phyloP scores from a whole-genome alignment of 2,888 invertebrate genomes.

The Agrotis puta region DNA sequence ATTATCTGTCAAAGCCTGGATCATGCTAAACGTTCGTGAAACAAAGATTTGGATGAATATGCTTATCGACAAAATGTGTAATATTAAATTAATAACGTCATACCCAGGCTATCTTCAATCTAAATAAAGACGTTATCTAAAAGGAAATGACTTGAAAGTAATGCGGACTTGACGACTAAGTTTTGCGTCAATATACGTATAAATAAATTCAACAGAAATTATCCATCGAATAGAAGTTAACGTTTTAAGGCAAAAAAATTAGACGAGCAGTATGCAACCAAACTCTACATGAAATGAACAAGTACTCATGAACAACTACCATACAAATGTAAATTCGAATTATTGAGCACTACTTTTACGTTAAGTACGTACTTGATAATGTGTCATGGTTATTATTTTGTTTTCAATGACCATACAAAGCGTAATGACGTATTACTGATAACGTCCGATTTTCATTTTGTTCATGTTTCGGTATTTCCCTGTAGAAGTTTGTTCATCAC shows the following conservation, averaged over 20 bases:
- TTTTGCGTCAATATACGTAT: too few species aligned
- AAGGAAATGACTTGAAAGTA: conserved; percentile 9
- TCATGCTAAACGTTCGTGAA: background rate
- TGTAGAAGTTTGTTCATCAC: conserved; percentile 3
- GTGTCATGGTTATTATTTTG: background rate
- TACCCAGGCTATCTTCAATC: background rate
- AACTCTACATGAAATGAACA: too few species aligned
- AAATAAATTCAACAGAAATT: too few species aligned
- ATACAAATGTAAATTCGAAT: too few species aligned
- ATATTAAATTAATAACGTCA: background rate
- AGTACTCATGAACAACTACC: too few species aligned
- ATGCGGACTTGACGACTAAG: background rate
- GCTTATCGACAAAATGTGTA: background rate
- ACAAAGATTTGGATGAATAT: background rate
- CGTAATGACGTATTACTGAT: conserved; percentile 25
- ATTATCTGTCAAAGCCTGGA: background rate
- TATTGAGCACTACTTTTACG: background rate
- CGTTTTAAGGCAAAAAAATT: conserved; percentile 18
- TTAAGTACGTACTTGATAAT: background rate
- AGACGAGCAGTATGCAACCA: conserved; percentile 23
- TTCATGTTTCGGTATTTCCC: conserved; percentile 34
- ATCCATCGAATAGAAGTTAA: background rate
- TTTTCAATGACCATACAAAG: background rate
- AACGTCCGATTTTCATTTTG: conserved; percentile 30
- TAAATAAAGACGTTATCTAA: conserved; percentile 14